Percentiles rank a stretch among this genome's conserved stretches.
Conservation (phyloP, 2,888 invertebrate genomes). For the Abscondita cerata region DNA sequence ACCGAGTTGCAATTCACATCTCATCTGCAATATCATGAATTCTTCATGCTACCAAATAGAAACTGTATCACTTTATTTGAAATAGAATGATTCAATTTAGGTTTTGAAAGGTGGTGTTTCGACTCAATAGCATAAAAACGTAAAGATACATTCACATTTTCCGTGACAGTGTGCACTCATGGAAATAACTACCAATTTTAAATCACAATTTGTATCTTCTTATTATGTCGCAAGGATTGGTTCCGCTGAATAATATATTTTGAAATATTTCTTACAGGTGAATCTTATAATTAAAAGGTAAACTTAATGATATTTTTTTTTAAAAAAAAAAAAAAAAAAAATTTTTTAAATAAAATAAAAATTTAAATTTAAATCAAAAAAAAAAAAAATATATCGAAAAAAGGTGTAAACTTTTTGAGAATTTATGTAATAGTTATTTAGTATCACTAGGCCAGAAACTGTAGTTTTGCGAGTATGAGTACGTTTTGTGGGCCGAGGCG, state of each 20-base stretch:
- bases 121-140: constrained; percentile 8
- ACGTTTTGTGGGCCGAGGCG: no score
- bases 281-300: no score
- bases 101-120: constrained; percentile 14
- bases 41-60: constrained; percentile 51
- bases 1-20: constrained; percentile 52
- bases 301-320: no score
- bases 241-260: constrained; percentile 4
- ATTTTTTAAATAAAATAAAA: no score
- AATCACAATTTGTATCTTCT: constrained; percentile 8
- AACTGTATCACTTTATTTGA: constrained; percentile 48
- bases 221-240: constrained; percentile 1
- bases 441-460: no score
- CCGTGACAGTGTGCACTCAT: constrained; percentile 2
- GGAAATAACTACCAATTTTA: constrained; percentile 10
- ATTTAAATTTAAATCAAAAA: no score
- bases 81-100: constrained; percentile 47
- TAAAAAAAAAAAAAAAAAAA: no score
- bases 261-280: no score
- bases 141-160: constrained; percentile 8
- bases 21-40: constrained; percentile 55
- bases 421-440: no score
- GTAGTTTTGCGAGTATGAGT: no score
- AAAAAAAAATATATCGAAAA: no score
- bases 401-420: no score